Evolutionary conservation across 2,888 invertebrate genomes (phyloP).

Genomic region (Lordiphosa fenestrarum): DNA sequence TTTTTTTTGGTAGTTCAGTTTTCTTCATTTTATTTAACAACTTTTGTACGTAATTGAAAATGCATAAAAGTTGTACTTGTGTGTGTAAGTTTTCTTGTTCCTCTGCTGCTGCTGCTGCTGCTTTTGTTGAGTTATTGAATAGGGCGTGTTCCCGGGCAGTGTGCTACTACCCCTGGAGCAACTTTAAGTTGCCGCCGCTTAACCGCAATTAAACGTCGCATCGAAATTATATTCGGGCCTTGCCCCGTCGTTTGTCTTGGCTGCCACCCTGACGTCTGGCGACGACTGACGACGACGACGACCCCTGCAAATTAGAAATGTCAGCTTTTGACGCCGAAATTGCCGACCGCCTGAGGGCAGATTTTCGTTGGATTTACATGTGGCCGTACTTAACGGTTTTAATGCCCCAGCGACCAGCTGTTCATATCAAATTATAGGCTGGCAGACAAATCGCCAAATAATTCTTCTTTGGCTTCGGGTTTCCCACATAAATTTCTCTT

Average conservation of each 20-base stretch:
- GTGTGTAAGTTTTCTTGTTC: slow-evolving; percentile 14
- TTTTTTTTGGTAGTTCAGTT: slow-evolving; percentile 8
- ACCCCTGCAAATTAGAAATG: slow-evolving; percentile 67
- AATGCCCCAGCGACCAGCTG: slow-evolving; percentile 25
- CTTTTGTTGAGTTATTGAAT: slow-evolving; percentile 68
- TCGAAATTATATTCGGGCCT: slow-evolving; percentile 55
- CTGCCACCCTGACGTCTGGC: slow-evolving; percentile 21
- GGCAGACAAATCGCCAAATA: slow-evolving; percentile 32
- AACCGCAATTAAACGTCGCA: slow-evolving; percentile 69
- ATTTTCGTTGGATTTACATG: slow-evolving; percentile 64
- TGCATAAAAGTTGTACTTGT: slow-evolving; percentile 52
- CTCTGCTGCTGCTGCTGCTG: slow-evolving; percentile 39
- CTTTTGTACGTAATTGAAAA: slow-evolving; percentile 61
- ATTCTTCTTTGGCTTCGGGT: slow-evolving; percentile 33
- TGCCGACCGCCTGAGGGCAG: slow-evolving; percentile 50
- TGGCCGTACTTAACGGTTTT: slow-evolving; percentile 52
- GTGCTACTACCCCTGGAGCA: slow-evolving; percentile 32
- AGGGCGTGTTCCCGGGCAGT: slow-evolving; percentile 46
- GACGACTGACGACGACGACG: slow-evolving; percentile 8
- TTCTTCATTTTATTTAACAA: slow-evolving; percentile 34
- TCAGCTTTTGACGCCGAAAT: slow-evolving; percentile 73
- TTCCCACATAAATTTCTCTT: slow-evolving; percentile 21
- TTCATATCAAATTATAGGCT: slow-evolving; percentile 20
- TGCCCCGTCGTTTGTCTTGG: slow-evolving; percentile 67
- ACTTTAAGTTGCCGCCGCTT: slow-evolving; percentile 55